These are phyloP conservation scores for Agrilus mali DNA, from an alignment of 2,888 invertebrate genomes.

Conservation along the genomic window DNA sequence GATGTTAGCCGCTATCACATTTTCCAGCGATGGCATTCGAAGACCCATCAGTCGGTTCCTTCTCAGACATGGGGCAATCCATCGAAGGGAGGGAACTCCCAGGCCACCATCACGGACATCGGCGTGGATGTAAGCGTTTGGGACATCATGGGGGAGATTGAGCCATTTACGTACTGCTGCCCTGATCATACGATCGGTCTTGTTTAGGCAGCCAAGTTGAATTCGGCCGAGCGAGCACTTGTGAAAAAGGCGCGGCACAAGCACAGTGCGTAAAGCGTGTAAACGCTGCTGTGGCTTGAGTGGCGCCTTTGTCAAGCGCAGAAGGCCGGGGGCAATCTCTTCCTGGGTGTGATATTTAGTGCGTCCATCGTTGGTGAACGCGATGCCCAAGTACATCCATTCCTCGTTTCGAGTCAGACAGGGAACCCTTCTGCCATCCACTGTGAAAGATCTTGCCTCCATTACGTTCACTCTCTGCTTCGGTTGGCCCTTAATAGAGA, in stretches of 20 bases:
- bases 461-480: too few species aligned
- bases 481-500: too few species aligned
- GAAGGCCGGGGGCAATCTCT: background rate
- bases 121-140: conserved; percentile 23
- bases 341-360: background rate
- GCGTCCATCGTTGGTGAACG: too few species aligned
- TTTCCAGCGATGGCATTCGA: too few species aligned
- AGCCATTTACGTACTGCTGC: conserved; percentile 17
- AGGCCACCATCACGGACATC: conserved; percentile 7
- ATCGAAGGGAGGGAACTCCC: conserved; percentile 16
- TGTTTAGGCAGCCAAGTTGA: conserved; percentile 14
- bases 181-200: conserved; percentile 21
- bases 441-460: too few species aligned
- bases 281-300: conserved; percentile 9
- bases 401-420: too few species aligned
- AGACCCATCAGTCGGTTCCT: background rate
- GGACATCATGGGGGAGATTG: conserved; percentile 20
- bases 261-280: conserved; percentile 16
- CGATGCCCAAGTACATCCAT: too few species aligned
- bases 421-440: too few species aligned
- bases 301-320: background rate
- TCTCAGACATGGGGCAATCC: too few species aligned
- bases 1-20: too few species aligned
- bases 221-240: conserved; percentile 19
- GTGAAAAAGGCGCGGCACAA: conserved; percentile 22